Evolutionary conservation across 2,797 vertebrate species (phyloP).

Genomic region (Varecia variegata): DNA sequence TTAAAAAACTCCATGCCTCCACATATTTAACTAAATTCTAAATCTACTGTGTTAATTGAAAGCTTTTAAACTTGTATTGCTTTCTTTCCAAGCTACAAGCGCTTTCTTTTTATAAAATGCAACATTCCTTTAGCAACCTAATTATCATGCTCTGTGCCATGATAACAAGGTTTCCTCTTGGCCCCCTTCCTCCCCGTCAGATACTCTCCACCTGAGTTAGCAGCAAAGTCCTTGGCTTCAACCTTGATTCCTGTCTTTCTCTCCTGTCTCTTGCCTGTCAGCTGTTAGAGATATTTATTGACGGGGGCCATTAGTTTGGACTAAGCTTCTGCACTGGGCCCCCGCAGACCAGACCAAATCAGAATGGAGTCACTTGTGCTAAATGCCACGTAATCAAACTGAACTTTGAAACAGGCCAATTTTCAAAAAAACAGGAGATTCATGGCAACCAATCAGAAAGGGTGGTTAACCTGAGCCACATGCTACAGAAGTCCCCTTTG

Average conservation of each 20-base stretch:
- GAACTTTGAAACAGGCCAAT: not conserved
- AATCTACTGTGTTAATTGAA: not conserved
- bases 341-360: not conserved
- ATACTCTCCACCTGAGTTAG: not conserved
- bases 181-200: not conserved
- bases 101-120: not conserved
- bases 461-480: not conserved
- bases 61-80: not conserved
- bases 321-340: not conserved
- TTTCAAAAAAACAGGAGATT: not conserved
- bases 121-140: not conserved
- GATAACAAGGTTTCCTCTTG: not conserved
- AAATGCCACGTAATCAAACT: not conserved
- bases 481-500: too few species aligned
- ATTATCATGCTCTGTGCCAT: not conserved
- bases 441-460: not conserved
- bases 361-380: not conserved
- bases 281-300: not conserved
- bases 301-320: not conserved
- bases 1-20: not conserved
- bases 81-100: not conserved
- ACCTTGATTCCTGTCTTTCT: not conserved
- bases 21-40: not conserved
- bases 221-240: not conserved
- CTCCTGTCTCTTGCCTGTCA: not conserved